phyloP scores from a whole-genome alignment of 2,797 vertebrate genomes.

The Phoxinus dragarum region DNA sequence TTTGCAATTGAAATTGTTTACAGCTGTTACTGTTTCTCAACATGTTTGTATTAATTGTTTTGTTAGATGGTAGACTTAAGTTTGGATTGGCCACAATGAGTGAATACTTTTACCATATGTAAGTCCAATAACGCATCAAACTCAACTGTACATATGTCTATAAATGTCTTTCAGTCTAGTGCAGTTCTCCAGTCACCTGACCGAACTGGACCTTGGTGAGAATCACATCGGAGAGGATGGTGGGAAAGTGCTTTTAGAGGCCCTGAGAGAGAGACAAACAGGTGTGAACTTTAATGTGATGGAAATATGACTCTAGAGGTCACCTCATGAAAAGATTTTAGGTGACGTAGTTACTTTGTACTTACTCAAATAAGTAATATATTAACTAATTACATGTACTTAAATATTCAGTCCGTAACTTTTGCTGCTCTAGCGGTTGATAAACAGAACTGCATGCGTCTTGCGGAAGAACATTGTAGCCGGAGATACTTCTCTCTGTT shows the following conservation, averaged over 20 bases:
- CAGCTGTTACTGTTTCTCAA: constrained; percentile 16
- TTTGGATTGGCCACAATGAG: neutral
- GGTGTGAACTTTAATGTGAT: constrained; percentile 43
- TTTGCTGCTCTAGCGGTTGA: too few species aligned
- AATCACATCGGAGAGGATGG: constrained; percentile 65
- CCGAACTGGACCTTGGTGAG: constrained; percentile 71
- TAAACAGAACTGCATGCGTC: too few species aligned
- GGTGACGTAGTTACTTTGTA: too few species aligned
- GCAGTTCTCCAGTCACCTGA: constrained; percentile 64
- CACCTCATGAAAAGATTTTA: neutral
- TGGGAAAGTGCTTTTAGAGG: constrained; percentile 62
- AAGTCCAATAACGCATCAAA: neutral
- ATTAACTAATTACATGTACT: too few species aligned
- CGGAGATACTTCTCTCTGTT: too few species aligned
- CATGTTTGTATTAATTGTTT: neutral
- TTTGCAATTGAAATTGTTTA: neutral
- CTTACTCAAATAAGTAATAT: too few species aligned
- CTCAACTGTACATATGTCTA: constrained; percentile 6
- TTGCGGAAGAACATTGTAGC: too few species aligned
- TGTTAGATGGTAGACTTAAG: neutral
- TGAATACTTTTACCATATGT: neutral
- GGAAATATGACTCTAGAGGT: neutral
- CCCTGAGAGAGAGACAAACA: constrained; percentile 64
- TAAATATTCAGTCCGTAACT: too few species aligned
- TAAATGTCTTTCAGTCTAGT: constrained; percentile 65